These are phyloP conservation scores for Drosophila aldrichi DNA, from an alignment of 2,888 invertebrate genomes.

Conservation along the genomic window DNA sequence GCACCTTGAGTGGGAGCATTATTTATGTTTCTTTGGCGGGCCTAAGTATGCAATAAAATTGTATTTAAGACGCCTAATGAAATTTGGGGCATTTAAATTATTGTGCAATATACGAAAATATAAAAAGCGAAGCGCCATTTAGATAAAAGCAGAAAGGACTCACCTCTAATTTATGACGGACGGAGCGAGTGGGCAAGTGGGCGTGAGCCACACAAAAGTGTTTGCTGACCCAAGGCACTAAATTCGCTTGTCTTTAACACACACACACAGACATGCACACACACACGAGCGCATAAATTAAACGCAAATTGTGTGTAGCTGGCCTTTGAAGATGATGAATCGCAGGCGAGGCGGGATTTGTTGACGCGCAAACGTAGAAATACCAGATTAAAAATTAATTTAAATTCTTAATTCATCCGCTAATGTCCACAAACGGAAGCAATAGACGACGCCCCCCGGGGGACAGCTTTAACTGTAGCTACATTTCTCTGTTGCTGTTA, in stretches of 20 bases:
- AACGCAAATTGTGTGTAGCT: slow-evolving; percentile 70
- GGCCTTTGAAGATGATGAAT: slow-evolving; percentile 73
- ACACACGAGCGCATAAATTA: slow-evolving; percentile 60
- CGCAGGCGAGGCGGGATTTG: slow-evolving; percentile 16
- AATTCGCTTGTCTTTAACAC: slow-evolving; percentile 36
- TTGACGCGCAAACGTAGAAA: slow-evolving; percentile 20
- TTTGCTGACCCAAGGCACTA: slow-evolving; percentile 21
- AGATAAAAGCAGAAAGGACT: slow-evolving; percentile 60
- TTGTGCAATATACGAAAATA: slow-evolving; percentile 49
- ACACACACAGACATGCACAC: slow-evolving; percentile 3
- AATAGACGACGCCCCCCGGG: neutral
- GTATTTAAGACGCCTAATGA: slow-evolving; percentile 60
- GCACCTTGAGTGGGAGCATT: slow-evolving; percentile 14
- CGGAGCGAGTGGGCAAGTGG: neutral
- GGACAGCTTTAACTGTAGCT: slow-evolving; percentile 22
- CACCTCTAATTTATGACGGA: slow-evolving; percentile 68
- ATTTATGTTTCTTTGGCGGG: slow-evolving; percentile 36
- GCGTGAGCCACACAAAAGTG: slow-evolving; percentile 24
- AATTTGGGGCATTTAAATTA: slow-evolving; percentile 68
- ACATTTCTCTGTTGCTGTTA: slow-evolving; percentile 8
- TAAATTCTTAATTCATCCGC: slow-evolving; percentile 67
- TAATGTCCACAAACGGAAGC: slow-evolving; percentile 38
- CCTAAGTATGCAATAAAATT: slow-evolving; percentile 72
- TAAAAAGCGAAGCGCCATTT: slow-evolving; percentile 43
- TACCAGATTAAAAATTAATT: slow-evolving; percentile 73